phyloP scores from a whole-genome alignment of 2,797 vertebrate species.

The Chloroceryle amazona region DNA sequence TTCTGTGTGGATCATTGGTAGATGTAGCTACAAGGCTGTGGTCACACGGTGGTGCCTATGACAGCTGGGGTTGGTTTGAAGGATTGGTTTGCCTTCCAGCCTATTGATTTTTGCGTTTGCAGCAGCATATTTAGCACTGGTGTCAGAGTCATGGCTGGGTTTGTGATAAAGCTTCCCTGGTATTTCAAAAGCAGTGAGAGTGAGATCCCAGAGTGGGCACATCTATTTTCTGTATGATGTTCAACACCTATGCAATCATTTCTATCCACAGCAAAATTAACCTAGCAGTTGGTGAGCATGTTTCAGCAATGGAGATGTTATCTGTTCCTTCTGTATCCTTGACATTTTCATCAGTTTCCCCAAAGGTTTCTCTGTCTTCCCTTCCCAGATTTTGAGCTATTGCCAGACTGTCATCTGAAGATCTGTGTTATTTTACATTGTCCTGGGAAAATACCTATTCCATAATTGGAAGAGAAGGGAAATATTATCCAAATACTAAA shows the following conservation, averaged over 20 bases:
- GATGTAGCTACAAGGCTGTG: neutral
- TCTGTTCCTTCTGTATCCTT: neutral
- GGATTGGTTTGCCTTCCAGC: neutral
- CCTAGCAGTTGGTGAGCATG: neutral
- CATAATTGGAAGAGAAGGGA: neutral
- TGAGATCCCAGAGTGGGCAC: neutral
- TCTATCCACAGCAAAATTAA: neutral
- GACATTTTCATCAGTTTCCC: constrained; percentile 39
- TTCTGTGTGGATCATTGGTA: neutral
- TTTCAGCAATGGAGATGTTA: neutral
- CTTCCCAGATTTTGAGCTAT: neutral
- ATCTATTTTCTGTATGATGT: neutral
- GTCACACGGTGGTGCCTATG: neutral
- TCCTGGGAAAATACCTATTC: constrained; percentile 12
- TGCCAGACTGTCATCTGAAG: neutral
- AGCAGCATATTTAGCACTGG: neutral
- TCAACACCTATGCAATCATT: neutral
- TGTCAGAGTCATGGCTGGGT: neutral
- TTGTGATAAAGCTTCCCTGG: neutral
- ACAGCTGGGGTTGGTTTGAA: neutral
- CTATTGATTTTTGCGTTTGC: neutral
- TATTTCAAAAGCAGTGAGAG: neutral
- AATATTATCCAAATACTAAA: neutral
- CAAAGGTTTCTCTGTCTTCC: neutral
- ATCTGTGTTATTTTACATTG: neutral